Conservation (phyloP, 2,797 vertebrate genomes). For the Melanitta fusca region DNA sequence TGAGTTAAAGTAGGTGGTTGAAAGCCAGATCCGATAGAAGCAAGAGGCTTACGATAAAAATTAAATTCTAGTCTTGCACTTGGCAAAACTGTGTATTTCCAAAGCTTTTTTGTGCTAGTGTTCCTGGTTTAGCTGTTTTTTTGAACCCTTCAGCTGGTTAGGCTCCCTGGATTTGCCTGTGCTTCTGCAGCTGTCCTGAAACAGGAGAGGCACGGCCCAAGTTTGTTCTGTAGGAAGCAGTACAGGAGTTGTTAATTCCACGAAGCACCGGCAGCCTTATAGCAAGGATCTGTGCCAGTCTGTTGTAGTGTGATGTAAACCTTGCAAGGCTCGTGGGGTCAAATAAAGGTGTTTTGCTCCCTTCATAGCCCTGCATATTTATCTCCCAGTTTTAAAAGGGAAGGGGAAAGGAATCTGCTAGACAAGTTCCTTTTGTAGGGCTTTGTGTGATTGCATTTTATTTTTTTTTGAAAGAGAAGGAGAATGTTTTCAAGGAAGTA, state of each 20-base stretch:
- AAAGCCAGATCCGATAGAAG: neutral
- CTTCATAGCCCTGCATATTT: slow-evolving; percentile 6
- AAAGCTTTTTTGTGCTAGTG: neutral
- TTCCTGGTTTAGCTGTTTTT: neutral
- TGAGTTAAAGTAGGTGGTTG: neutral
- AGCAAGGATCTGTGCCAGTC: neutral
- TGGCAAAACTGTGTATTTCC: neutral
- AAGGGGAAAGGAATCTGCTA: neutral
- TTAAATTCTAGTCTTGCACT: neutral
- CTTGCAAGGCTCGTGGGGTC: neutral
- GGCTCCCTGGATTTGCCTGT: neutral
- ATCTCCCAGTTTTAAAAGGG: neutral
- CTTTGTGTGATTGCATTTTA: neutral
- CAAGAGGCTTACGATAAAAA: neutral
- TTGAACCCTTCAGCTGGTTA: neutral
- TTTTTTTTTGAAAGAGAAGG: neutral
- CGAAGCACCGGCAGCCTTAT: neutral
- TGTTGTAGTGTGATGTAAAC: neutral
- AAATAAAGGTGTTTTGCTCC: slow-evolving; percentile 11
- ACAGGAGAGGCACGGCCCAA: neutral
- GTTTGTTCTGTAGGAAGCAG: neutral
- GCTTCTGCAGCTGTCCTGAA: neutral
- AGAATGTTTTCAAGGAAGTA: neutral
- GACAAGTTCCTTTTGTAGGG: neutral
- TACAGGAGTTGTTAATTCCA: neutral